Percentiles rank a stretch among this genome's conserved stretches.
phyloP scores from a whole-genome alignment of 2,888 invertebrate genomes.

The Drosophila lutescens region DNA sequence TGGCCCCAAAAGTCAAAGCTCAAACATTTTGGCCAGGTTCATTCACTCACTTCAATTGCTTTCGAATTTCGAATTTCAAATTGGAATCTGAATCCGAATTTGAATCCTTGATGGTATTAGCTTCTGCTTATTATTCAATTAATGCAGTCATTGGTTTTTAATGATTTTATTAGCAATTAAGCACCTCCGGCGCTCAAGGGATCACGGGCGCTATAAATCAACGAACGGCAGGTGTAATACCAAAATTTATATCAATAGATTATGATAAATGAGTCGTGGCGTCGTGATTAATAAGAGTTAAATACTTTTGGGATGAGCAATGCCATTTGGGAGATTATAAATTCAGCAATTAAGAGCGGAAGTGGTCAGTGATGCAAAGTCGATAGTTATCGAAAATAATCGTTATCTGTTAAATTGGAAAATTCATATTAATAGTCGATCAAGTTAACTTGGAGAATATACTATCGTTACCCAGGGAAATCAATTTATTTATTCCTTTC shows the following conservation, averaged over 20 bases:
- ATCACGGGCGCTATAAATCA: slow-evolving; percentile 17
- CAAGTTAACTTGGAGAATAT: too few relatives aligned
- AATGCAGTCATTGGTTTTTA: slow-evolving; percentile 47
- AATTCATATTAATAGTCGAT: too few relatives aligned
- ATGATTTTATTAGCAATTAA: slow-evolving; percentile 53
- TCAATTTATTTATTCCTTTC: not conserved
- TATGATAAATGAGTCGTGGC: slow-evolving; percentile 6
- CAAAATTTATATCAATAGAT: slow-evolving; percentile 11
- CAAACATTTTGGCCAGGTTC: slow-evolving; percentile 35
- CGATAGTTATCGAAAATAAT: not conserved
- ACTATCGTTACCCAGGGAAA: not conserved
- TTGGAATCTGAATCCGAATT: not conserved
- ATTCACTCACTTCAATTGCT: slow-evolving; percentile 46
- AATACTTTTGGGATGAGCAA: slow-evolving; percentile 9
- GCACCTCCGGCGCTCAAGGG: slow-evolving; percentile 21
- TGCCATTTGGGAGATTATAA: not conserved
- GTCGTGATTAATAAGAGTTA: slow-evolving; percentile 10
- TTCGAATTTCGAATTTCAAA: not conserved
- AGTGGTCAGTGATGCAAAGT: not conserved
- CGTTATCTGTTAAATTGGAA: too few relatives aligned
- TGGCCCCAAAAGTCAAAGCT: slow-evolving; percentile 24
- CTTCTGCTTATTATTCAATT: slow-evolving; percentile 40
- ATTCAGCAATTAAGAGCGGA: not conserved
- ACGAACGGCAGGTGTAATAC: slow-evolving; percentile 5
- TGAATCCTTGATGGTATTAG: slow-evolving; percentile 26